phyloP scores from a whole-genome alignment of 2,113 vertebrate species.

The Hippotragus niger region DNA sequence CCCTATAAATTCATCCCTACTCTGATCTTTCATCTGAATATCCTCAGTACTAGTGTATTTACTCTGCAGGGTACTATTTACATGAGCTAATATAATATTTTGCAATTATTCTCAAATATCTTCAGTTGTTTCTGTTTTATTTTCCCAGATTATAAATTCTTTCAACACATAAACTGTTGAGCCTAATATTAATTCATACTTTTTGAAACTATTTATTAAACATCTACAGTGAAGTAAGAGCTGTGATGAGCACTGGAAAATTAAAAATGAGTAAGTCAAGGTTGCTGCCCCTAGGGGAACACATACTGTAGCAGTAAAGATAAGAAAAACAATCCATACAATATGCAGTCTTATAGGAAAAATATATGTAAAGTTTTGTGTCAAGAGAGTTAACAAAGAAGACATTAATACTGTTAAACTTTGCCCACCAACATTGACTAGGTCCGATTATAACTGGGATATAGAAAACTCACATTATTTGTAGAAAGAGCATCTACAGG shows the following conservation, averaged over 20 bases:
- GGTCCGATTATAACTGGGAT: neutral
- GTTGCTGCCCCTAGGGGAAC: neutral
- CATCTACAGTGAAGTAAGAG: neutral
- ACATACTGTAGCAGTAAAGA: neutral
- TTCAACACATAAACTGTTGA: conserved; percentile 3
- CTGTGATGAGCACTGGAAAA: neutral
- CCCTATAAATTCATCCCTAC: neutral
- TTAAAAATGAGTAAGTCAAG: neutral
- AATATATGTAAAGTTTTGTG: neutral
- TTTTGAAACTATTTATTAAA: conserved; percentile 14
- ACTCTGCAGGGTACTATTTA: neutral
- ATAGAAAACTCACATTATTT: neutral
- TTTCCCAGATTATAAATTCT: neutral
- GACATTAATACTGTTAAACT: neutral
- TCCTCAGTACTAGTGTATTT: neutral
- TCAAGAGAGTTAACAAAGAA: neutral
- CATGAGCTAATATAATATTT: neutral
- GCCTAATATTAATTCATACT: neutral
- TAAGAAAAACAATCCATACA: neutral
- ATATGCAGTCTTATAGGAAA: neutral
- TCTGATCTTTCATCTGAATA: neutral
- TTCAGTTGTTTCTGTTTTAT: conserved; percentile 19
- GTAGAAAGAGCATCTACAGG: neutral
- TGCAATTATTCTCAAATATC: neutral
- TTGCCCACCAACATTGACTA: neutral